Evolutionary conservation across 1,140 invertebrate species (phyloP).

Genomic region (Ctenoplectra terminalis): DNA sequence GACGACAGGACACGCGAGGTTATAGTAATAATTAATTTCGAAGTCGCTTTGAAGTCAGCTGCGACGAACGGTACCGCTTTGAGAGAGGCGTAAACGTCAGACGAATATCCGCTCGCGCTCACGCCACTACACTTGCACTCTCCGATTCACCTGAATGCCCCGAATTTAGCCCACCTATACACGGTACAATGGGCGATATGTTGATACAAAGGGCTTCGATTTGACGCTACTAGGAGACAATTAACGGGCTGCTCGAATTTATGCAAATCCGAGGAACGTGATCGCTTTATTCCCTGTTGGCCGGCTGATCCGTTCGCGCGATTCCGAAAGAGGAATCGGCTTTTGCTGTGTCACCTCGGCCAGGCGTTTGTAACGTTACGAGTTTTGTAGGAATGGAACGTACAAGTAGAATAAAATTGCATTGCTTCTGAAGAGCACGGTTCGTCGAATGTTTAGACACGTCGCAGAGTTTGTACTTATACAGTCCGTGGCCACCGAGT

Average conservation of each 20-base stretch:
- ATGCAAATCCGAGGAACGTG: conserved; percentile 36
- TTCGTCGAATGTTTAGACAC: too few relatives aligned
- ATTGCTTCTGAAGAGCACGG: too few relatives aligned
- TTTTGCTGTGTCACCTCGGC: background rate
- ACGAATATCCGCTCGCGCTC: conserved; percentile 46
- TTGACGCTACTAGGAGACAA: conserved; percentile 58
- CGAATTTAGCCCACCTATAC: conserved; percentile 27
- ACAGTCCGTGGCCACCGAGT: too few relatives aligned
- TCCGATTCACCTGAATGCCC: conserved; percentile 44
- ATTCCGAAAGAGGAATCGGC: conserved; percentile 22
- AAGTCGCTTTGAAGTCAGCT: conserved; percentile 71
- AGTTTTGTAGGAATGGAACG: too few relatives aligned
- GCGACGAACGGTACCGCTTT: conserved; percentile 55
- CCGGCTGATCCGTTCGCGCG: background rate
- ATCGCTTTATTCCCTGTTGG: conserved; percentile 5
- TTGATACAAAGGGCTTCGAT: conserved; percentile 60
- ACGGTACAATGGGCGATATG: conserved; percentile 42
- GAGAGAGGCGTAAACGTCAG: conserved; percentile 60
- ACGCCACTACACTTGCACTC: conserved; percentile 13
- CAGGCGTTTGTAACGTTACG: too few relatives aligned
- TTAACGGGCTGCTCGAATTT: conserved; percentile 51
- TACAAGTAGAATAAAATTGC: too few relatives aligned
- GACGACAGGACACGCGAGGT: conserved; percentile 55
- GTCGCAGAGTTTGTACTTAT: too few relatives aligned
- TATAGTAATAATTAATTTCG: conserved; percentile 73